Base-by-base conservation (phyloP, 2,888 invertebrate genomes). In the Epistrophe eligans region DNA sequence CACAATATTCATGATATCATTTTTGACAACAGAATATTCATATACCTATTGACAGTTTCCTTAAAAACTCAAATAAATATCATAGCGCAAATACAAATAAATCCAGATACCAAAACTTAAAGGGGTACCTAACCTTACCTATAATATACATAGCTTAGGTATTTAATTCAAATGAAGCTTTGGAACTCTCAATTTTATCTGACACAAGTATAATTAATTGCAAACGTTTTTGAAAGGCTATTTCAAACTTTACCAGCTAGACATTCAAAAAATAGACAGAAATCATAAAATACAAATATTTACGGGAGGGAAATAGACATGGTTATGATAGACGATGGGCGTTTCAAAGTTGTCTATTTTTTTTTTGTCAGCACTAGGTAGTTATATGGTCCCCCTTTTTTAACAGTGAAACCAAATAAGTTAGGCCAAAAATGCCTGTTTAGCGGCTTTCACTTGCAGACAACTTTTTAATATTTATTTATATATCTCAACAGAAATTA, bases 191-290 rank as follows among this genome's bases (percentile, higher is more conserved):
- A 58, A 43, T 82, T 82, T 87, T 82, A 82, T 87, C 85, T 87
- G 85, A 82, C 85, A 87, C 57, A 60, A 57, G 38, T 77, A 74
- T 87, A 87, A 87, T 87, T 87, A 87, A 87, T 87, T 87, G 82
- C 85, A 71, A 82, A 74, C 77, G 85, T 77, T 82, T 87, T 87
- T 74, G 85, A 81, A 87, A 87, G 85, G 82, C 82, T 24, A 24
- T 24, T 24, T 24, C 24, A 3, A 24, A 82, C 77, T 4, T 58
- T 7, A 55, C 24, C 4, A 28, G 45, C 52, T 80, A 66, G 76
- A 76, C 76, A 84, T 84, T 85, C 62, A 50, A 77, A 79, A 24
- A 82, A 87, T 74, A 82, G 74, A 87, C 60, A 85, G 35, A 64
- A 48, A 62, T 48, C 73, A 70, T 24, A 62, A 17, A 62, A 55